Evolutionary conservation across 92 coral and sea anemone species (phyloP).

Genomic region (Metridium senile): DNA sequence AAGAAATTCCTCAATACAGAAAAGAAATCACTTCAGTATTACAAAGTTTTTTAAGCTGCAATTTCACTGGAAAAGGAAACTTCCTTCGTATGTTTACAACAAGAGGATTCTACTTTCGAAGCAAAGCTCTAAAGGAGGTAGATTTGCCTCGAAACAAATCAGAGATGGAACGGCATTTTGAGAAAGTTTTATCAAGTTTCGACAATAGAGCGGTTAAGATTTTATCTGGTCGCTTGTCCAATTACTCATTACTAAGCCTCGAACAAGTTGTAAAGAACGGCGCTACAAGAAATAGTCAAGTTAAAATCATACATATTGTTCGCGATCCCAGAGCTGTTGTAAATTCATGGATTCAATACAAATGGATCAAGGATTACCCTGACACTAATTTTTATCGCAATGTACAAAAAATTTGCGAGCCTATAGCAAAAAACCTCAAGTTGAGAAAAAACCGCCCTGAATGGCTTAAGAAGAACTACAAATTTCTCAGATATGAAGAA

Average conservation of each 20-base stretch:
- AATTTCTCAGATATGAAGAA: conserved; percentile 68
- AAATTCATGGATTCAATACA: conserved; percentile 48
- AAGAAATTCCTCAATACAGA: conserved; percentile 4
- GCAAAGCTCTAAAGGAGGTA: not conserved
- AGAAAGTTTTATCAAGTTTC: conserved; percentile 3
- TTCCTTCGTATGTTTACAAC: conserved; percentile 9
- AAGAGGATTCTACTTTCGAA: not conserved
- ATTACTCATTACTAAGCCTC: not conserved
- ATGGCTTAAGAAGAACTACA: conserved; percentile 42
- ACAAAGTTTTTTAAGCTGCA: conserved; percentile 25
- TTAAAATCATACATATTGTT: conserved; percentile 75
- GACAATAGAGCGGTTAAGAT: conserved; percentile 60
- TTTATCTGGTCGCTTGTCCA: conserved; percentile 62
- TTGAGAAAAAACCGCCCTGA: conserved; percentile 49
- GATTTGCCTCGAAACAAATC: too few relatives aligned
- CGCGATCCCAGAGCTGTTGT: conserved; percentile 92
- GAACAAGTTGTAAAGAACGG: conserved; percentile 8
- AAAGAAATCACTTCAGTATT: not conserved
- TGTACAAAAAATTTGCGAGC: conserved; percentile 49
- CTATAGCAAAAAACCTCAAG: conserved; percentile 46
- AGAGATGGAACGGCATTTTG: not conserved
- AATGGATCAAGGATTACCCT: conserved; percentile 15
- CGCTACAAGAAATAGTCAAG: not conserved
- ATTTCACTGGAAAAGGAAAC: conserved; percentile 42
- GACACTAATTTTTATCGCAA: conserved; percentile 26